phyloP scores from a whole-genome alignment of 2,888 invertebrate species.

The Ceraclea dissimilis region DNA sequence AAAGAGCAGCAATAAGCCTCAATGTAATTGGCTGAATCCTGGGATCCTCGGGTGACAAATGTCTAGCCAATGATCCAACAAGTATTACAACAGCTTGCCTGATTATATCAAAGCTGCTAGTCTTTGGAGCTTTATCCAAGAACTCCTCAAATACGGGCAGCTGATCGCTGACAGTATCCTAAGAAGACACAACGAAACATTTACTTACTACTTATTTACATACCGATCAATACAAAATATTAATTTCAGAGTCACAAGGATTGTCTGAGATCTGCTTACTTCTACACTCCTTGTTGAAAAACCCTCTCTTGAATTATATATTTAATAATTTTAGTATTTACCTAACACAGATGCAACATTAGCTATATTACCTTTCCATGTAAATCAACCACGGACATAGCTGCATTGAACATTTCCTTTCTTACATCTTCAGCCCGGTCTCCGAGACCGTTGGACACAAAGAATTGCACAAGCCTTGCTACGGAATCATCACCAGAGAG shows the following conservation, averaged over 20 bases:
- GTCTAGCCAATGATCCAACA: slow-evolving; percentile 95
- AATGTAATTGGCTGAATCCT: slow-evolving; percentile 91
- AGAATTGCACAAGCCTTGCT: slow-evolving; percentile 65
- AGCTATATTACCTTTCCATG: slow-evolving; percentile 86
- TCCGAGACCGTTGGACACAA: slow-evolving; percentile 77
- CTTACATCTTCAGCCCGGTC: slow-evolving; percentile 79
- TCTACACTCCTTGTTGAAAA: too few relatives aligned
- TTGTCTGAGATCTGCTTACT: too few relatives aligned
- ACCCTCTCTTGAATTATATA: too few relatives aligned
- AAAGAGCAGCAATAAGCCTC: slow-evolving; percentile 81
- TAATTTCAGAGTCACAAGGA: too few relatives aligned
- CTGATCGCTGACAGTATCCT: slow-evolving; percentile 64
- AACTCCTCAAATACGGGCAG: slow-evolving; percentile 91
- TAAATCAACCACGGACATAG: slow-evolving; percentile 82
- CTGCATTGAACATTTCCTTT: slow-evolving; percentile 87
- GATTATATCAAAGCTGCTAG: slow-evolving; percentile 83
- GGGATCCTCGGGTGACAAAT: slow-evolving; percentile 84
- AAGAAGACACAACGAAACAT: slow-evolving; percentile 23
- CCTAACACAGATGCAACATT: too few relatives aligned
- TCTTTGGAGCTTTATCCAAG: slow-evolving; percentile 87
- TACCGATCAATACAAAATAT: too few relatives aligned
- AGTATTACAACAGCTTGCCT: slow-evolving; percentile 94
- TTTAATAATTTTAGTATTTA: too few relatives aligned
- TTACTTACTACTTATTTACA: too few relatives aligned
- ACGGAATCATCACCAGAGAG: slow-evolving; percentile 62